phyloP scores from a whole-genome alignment of 2,797 vertebrate genomes.

The Cercopithecus diana region DNA sequence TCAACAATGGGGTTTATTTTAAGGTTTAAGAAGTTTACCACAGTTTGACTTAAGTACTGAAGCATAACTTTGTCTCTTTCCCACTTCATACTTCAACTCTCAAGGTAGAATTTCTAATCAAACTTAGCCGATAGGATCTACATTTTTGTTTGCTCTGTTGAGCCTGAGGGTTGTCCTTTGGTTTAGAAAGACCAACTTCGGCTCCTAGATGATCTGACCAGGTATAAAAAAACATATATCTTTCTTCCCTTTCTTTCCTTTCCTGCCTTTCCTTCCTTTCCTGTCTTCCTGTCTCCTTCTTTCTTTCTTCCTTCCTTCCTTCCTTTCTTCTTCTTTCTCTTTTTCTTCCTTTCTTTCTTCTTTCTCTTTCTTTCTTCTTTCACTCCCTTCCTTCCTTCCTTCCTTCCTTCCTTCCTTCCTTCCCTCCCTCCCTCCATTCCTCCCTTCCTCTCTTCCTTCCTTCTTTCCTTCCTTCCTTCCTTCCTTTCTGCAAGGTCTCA shows the following conservation, averaged over 20 bases:
- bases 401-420: no score
- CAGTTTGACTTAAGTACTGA: not conserved
- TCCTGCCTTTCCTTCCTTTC: not conserved
- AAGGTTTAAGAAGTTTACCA: not conserved
- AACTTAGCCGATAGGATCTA: not conserved
- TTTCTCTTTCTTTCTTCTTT: fast-evolving
- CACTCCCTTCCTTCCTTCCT: no score
- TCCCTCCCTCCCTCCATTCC: fast-evolving
- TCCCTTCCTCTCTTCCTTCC: fast-evolving
- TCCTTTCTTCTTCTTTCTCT: no score
- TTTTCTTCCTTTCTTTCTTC: fast-evolving
- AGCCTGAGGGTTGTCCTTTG: not conserved
- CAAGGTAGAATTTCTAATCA: not conserved
- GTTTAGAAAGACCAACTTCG: not conserved
- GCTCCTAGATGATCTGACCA: not conserved
- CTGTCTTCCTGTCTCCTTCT: no score
- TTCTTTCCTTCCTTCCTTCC: fast-evolving
- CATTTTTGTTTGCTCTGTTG: not conserved
- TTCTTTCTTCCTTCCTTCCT: fast-evolving
- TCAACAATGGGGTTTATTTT: not conserved
- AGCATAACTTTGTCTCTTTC: not conserved
- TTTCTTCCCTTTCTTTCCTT: not conserved
- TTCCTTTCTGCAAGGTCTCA: not conserved
- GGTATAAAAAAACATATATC: not conserved
- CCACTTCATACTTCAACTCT: not conserved